Evolutionary conservation across 2,888 invertebrate species (phyloP).

Genomic region (Taphrorychus bicolor): DNA sequence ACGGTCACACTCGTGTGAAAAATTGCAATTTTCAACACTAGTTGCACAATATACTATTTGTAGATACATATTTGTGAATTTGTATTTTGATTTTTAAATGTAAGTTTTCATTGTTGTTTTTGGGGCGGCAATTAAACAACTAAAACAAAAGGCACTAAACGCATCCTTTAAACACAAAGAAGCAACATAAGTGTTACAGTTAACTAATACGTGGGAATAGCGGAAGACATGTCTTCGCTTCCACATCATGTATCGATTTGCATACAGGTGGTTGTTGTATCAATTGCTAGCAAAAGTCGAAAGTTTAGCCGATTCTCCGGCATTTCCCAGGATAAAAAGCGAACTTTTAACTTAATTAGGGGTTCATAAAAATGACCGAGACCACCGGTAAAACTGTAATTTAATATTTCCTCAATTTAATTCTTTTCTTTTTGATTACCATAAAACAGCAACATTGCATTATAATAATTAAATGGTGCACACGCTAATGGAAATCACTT

Average conservation of each 20-base stretch:
- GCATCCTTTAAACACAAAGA: conserved; percentile 22
- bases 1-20: too few species aligned
- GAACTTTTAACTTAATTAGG: conserved; percentile 15
- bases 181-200: conserved; percentile 21
- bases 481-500: not conserved
- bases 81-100: too few species aligned
- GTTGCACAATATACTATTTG: too few species aligned
- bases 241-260: conserved; percentile 18
- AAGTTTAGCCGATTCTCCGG: not conserved
- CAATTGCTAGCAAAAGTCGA: not conserved
- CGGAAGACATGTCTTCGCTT: conserved; percentile 22
- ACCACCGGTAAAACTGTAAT: conserved; percentile 26
- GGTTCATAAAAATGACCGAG: conserved; percentile 15
- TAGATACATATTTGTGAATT: too few species aligned
- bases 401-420: conserved; percentile 29
- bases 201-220: conserved; percentile 29
- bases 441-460: conserved; percentile 22
- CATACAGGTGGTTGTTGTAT: conserved; percentile 17
- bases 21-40: too few species aligned
- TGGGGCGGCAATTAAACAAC: too few species aligned
- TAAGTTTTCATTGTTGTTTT: too few species aligned
- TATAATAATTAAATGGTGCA: conserved; percentile 2
- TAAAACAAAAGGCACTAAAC: not conserved
- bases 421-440: conserved; percentile 27
- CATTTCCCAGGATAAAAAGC: not conserved